These are phyloP conservation scores for Hydractinia symbiolongicarpus DNA, from an alignment of 30 jellyfish, hydroid and myxozoan species.

Conservation along the genomic window DNA sequence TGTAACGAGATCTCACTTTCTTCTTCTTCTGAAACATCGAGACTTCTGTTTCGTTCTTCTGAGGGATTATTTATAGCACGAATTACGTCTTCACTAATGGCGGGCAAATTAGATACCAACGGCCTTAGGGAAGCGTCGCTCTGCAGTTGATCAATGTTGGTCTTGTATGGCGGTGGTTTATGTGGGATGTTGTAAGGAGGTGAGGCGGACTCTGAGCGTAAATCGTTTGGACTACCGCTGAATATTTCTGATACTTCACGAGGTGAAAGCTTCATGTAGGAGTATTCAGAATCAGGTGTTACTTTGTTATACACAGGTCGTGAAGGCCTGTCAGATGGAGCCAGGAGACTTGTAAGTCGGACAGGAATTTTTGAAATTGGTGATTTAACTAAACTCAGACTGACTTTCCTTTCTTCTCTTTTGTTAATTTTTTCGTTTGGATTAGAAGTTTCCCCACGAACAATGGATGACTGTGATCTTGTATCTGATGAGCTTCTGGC, in stretches of 20 bases:
- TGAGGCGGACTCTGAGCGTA: not conserved
- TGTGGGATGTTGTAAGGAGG: constrained; percentile 2
- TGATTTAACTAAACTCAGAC: too few species aligned
- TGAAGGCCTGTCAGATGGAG: not conserved
- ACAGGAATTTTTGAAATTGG: too few species aligned
- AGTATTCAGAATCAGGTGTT: too few species aligned
- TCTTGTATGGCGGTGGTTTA: not conserved
- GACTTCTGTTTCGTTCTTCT: not conserved
- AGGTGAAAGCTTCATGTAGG: too few species aligned
- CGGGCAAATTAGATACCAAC: not conserved
- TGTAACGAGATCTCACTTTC: not conserved
- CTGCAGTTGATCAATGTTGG: not conserved
- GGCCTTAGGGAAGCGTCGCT: not conserved
- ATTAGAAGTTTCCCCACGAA: too few species aligned
- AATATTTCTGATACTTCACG: too few species aligned
- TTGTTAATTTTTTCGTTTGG: too few species aligned
- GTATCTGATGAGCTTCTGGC: not conserved
- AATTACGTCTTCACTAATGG: not conserved
- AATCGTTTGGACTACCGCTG: too few species aligned
- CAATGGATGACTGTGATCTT: too few species aligned
- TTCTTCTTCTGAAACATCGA: not conserved
- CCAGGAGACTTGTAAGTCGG: too few species aligned
- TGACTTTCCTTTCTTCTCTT: too few species aligned
- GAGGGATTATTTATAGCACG: constrained; percentile 6
- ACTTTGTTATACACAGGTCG: not conserved